These are phyloP conservation scores for Scelioninae gen. 1 DNA, from an alignment of 2,888 invertebrate genomes.

Conservation along the genomic window DNA sequence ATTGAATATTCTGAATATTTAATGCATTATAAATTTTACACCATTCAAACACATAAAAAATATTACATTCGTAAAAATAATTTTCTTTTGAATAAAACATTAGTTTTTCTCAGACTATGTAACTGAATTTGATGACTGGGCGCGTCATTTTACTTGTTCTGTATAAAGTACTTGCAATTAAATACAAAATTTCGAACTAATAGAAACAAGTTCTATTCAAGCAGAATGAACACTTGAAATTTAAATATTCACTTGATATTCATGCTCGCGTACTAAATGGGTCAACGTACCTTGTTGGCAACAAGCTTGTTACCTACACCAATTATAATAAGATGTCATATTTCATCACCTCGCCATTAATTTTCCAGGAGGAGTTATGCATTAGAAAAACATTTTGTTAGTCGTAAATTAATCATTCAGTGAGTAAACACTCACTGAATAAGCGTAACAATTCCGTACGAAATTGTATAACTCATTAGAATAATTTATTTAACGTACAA, in stretches of 20 bases:
- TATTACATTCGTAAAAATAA: no score
- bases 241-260: constrained; percentile 19
- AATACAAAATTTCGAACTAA: constrained; percentile 5
- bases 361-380: constrained; percentile 23
- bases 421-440: constrained; percentile 7
- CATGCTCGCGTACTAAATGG: constrained; percentile 18
- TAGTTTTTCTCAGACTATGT: no score
- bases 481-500: constrained; percentile 26
- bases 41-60: no score
- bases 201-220: constrained; percentile 13
- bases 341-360: constrained; percentile 41
- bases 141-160: not conserved
- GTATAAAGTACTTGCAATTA: not conserved
- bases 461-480: constrained; percentile 10
- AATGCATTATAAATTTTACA: no score
- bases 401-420: constrained; percentile 23
- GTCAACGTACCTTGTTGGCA: constrained; percentile 27
- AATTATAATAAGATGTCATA: constrained; percentile 51
- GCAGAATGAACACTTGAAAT: constrained; percentile 22
- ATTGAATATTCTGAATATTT: no score
- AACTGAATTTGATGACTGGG: not conserved
- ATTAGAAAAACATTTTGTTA: constrained; percentile 32
- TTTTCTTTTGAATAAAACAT: no score
- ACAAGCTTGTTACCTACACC: constrained; percentile 40
- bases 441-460: constrained; percentile 10